Evolutionary conservation across 2,797 vertebrate genomes (phyloP), one percentile per base, ranked within the genome.

Genomic region (Cercopithecus hamlyni): DNA sequence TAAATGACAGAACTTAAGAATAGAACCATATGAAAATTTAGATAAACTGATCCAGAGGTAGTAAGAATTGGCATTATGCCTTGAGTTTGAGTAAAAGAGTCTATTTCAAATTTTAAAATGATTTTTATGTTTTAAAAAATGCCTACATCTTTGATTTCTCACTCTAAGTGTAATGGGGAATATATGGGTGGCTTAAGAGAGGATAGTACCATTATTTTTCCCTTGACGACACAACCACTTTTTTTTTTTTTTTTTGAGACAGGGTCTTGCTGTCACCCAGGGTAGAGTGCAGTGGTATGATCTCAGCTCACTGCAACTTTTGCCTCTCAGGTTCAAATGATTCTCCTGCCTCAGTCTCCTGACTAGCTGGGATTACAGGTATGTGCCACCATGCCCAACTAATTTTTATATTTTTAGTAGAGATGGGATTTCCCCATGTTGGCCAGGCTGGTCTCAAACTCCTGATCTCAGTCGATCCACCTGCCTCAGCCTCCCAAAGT

Each of bases 41-140:
- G 41, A 79, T 94, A 73, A 67, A 85, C 4, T 72, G n/a, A 70
- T 73, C 14, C 33, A 58, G 58, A 94, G 50, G 72, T 82, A 41
- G 43, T 3, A 85, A 73, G 55, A 90, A 85, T 50, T 75, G 6
- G 33, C 75, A 4, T 24, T 81, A 82, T 15, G 19, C 9, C 12
- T 92, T 81, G 39, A 72, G 45, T 76, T 80, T 96, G 48, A 48
- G n/a, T 86, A 52, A 52, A 94, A 83, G 6, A 39, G 7, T 67
- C 27, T 72, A 67, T 81, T 76, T 96, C 15, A 70, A 91, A 72
- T 64, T 87, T 96, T 83, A 83, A 87, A 80, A 85, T 43, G 41
- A 75, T 82, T 88, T 88, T 94, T 4, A 88, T 67, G 27, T 93
- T 90, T 92, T 86, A 41, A 58, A 85, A 81, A 82, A 85, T 48